A percentile compares a stretch with the other conserved stretches of the same genome.
phyloP scores from a whole-genome alignment of 1,140 invertebrate genomes.

The Lycorma delicatula region DNA sequence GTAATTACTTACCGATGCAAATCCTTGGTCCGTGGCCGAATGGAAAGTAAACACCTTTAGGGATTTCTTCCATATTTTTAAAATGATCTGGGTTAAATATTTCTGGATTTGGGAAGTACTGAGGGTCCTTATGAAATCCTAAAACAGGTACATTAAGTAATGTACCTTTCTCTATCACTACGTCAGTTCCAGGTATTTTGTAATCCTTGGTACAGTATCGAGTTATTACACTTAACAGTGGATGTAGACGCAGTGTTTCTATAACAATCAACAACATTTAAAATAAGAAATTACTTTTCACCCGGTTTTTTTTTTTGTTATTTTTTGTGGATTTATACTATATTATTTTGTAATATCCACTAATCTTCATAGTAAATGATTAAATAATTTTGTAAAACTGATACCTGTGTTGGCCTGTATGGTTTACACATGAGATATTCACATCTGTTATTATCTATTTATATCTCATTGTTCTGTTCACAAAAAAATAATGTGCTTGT shows the following conservation, averaged over 20 bases:
- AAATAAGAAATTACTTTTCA: too few relatives aligned
- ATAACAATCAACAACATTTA: too few relatives aligned
- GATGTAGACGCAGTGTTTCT: neutral
- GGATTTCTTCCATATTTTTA: neutral
- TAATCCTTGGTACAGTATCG: neutral
- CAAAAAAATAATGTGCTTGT: too few relatives aligned
- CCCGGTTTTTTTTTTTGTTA: too few relatives aligned
- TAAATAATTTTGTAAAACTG: too few relatives aligned
- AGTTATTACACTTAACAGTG: neutral
- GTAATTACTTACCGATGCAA: neutral
- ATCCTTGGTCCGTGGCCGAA: neutral
- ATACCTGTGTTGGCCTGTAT: too few relatives aligned
- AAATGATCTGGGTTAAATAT: neutral
- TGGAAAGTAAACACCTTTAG: neutral
- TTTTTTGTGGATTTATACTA: too few relatives aligned
- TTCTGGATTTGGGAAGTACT: neutral
- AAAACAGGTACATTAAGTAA: neutral
- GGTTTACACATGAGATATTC: too few relatives aligned
- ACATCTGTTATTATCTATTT: too few relatives aligned
- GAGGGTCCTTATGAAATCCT: neutral
- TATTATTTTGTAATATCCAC: too few relatives aligned
- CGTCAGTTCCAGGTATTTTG: neutral
- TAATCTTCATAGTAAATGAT: too few relatives aligned
- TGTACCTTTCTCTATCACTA: neutral
- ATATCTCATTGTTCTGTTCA: too few relatives aligned